Conservation (phyloP, 2,113 vertebrate species). For the Lichenostomus cassidix region DNA sequence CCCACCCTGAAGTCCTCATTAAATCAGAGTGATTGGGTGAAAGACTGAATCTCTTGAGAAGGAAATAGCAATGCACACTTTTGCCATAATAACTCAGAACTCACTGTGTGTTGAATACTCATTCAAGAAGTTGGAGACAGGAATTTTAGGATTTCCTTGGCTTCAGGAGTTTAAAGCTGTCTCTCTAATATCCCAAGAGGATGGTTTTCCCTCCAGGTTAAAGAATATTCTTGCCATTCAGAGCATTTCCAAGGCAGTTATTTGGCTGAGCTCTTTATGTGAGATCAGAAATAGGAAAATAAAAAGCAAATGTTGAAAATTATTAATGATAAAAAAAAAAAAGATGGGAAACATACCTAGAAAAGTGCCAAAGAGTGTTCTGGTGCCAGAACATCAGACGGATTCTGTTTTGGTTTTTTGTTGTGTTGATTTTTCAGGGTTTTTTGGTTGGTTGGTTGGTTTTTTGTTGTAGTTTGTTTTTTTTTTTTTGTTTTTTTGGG, state of each 20-base stretch:
- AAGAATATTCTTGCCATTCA: not conserved
- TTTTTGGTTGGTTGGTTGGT: too few species aligned
- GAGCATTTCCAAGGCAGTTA: not conserved
- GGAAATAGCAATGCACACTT: not conserved
- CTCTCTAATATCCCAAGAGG: not conserved
- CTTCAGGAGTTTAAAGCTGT: not conserved
- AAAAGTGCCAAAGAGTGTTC: not conserved
- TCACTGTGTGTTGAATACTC: not conserved
- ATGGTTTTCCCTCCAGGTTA: not conserved
- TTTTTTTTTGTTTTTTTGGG: not conserved
- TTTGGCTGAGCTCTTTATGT: not conserved
- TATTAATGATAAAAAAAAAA: not conserved
- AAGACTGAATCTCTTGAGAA: not conserved
- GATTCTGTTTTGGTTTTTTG: not conserved
- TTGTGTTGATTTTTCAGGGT: too few species aligned
- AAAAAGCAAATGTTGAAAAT: not conserved
- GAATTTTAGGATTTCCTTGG: not conserved
- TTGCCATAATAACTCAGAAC: not conserved
- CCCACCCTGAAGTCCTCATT: not conserved
- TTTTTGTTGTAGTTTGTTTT: too few species aligned
- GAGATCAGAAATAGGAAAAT: not conserved
- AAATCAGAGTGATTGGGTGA: not conserved
- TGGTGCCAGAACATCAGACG: not conserved
- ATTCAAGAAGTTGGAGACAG: not conserved
- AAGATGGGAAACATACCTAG: not conserved